Base-by-base conservation (phyloP, 2,888 invertebrate species). In the Pandemis heparana region DNA sequence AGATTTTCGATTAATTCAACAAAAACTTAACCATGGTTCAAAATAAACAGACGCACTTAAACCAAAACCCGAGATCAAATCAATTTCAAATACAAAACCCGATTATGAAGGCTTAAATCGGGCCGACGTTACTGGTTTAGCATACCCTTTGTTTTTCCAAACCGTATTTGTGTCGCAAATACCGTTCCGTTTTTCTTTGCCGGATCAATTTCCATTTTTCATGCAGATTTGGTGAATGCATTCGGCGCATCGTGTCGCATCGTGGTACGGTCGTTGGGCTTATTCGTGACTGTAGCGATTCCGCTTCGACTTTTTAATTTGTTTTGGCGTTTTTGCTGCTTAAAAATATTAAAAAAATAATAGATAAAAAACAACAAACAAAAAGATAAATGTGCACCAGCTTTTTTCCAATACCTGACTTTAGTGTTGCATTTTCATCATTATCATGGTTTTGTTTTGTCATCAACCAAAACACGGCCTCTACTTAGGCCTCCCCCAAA, bases 141-240 rank as follows among this genome's bases (percentile, higher is more conserved):
- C 68, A 73, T 73, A 73, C 48, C 71, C 69, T 59, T 73, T 73
- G 73, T 69, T 73, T 69, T 68, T 59, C 53, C 38, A 14, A 59
- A 39, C 73, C 68, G 59, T 76, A 78, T 78, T 78, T 77, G 76
- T 75, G 77, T 76, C 75, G 72, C 75, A 75, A 72, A 77, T 65
- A 73, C 74, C 63, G 70, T 51, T 23, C 66, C 51, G 67, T 70
- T 70, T 74, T 75, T 75, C 73, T 63, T 78, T 75, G 70, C 79
- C 78, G 80, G 81, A 83, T 83, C 82, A 79, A 81, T 84, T 83
- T 81, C 80, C 84, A 83, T 85, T 85, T 84, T 83, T 85, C 80
- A 80, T 80, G 79, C 77, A 78, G 78, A 78, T 80, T 79, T 70
- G 72, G 76, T 78, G 79, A 82, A 83, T 83, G 80, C 80, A 81